Evolutionary conservation across 2,113 vertebrate genomes (phyloP).

Genomic region (Lathamus discolor): DNA sequence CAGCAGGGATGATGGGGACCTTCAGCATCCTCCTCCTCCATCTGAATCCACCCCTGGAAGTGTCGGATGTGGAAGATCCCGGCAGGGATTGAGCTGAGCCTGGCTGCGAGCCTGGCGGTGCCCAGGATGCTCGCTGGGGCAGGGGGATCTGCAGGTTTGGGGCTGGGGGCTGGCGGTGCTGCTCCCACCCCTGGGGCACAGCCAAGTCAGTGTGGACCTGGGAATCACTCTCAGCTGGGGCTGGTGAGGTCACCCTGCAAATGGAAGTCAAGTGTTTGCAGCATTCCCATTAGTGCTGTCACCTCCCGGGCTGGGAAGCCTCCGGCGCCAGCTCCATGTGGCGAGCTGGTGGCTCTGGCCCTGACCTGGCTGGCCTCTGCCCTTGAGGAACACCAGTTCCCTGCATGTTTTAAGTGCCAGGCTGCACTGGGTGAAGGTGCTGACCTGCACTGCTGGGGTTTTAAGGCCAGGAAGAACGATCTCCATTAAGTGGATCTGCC

Average conservation of each 20-base stretch:
- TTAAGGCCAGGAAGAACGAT: neutral
- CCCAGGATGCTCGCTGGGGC: neutral
- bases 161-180: neutral
- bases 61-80: neutral
- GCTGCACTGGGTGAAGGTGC: neutral
- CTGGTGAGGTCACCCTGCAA: neutral
- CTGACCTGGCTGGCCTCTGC: neutral
- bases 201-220: neutral
- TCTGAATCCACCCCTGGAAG: neutral
- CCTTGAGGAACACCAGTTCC: neutral
- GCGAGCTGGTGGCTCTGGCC: neutral
- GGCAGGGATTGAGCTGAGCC: neutral
- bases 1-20: neutral
- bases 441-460: neutral
- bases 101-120: rapidly evolving
- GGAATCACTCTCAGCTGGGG: neutral
- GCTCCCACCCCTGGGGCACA: rapidly evolving
- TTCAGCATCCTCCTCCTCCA: neutral
- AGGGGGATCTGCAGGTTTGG: neutral
- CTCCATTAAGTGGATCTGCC: neutral
- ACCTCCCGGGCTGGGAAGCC: neutral
- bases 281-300: neutral
- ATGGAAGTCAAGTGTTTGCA: constrained; percentile 19
- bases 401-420: neutral
- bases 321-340: rapidly evolving